phyloP scores from a whole-genome alignment of 2,797 vertebrate genomes.

The Manis pentadactyla region DNA sequence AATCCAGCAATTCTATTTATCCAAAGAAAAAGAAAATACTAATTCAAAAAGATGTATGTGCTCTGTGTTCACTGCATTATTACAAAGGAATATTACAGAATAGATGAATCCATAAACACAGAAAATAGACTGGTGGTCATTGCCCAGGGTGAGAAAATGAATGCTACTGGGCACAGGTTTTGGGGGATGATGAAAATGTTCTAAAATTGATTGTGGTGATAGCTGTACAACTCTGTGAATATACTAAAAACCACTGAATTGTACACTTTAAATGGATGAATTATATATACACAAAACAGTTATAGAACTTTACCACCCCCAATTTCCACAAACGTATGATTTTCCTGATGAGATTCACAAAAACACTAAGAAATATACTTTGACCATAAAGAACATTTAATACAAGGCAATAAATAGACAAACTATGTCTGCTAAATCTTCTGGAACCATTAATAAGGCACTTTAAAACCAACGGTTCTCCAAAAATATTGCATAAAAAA shows the following conservation, averaged over 20 bases:
- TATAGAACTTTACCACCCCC: not conserved
- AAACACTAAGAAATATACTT: not conserved
- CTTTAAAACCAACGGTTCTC: constrained; percentile 4
- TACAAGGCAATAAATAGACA: constrained; percentile 40
- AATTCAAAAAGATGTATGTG: not conserved
- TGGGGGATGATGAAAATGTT: not conserved
- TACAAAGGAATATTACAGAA: not conserved
- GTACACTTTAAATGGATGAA: not conserved
- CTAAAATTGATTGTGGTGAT: not conserved
- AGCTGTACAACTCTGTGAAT: not conserved
- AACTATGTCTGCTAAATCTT: not conserved
- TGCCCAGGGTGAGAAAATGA: not conserved
- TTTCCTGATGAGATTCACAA: not conserved
- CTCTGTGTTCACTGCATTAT: not conserved
- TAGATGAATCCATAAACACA: not conserved
- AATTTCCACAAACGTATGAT: not conserved
- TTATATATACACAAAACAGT: not conserved
- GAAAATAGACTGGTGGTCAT: not conserved
- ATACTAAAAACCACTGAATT: not conserved
- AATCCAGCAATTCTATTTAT: not conserved
- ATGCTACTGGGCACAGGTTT: not conserved
- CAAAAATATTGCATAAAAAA: constrained; percentile 12
- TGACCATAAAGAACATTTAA: constrained; percentile 1
- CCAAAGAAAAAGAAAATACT: not conserved
- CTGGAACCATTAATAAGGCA: not conserved